A percentile compares a stretch with the other conserved stretches of the same genome.
phyloP scores from a whole-genome alignment of 92 coral and sea anemone genomes.

The Chrysogorgia sp. region DNA sequence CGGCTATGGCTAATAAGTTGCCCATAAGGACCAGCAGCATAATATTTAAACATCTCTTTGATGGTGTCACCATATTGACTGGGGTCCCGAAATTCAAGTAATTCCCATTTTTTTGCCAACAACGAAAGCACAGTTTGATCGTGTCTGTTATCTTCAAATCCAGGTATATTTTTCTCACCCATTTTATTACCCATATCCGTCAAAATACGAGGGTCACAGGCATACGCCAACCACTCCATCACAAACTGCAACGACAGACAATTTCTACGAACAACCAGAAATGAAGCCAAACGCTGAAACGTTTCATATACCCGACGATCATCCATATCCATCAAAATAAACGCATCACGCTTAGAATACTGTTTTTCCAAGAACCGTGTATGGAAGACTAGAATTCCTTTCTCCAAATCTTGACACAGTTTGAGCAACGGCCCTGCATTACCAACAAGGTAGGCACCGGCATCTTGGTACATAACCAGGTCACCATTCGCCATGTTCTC shows the following conservation, averaged over 20 bases:
- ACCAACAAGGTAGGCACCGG: constrained; percentile 20
- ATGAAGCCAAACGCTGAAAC: constrained; percentile 26
- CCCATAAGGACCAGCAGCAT: constrained; percentile 30
- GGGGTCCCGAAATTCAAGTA: constrained; percentile 23
- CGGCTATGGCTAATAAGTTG: constrained; percentile 31
- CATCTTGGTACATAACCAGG: constrained; percentile 35
- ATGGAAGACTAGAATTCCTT: constrained; percentile 28
- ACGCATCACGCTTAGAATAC: constrained; percentile 27
- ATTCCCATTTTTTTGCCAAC: constrained; percentile 32
- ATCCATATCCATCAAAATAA: constrained; percentile 34
- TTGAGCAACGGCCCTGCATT: constrained; percentile 42
- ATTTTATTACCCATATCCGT: constrained; percentile 27
- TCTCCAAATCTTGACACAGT: not conserved
- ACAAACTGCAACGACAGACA: constrained; percentile 32
- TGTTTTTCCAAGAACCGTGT: constrained; percentile 2
- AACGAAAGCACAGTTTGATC: constrained; percentile 38
- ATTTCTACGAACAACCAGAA: constrained; percentile 30
- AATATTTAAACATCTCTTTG: not conserved
- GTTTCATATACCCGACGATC: constrained; percentile 13
- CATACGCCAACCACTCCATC: constrained; percentile 48
- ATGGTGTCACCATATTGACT: constrained; percentile 31
- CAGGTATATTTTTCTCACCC: constrained; percentile 12
- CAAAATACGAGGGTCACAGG: constrained; percentile 26
- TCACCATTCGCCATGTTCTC: constrained; percentile 32
- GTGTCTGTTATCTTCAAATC: constrained; percentile 26